Evolutionary conservation across 1,140 invertebrate species (phyloP).

Genomic region (Gonioctena quinquepunctata): DNA sequence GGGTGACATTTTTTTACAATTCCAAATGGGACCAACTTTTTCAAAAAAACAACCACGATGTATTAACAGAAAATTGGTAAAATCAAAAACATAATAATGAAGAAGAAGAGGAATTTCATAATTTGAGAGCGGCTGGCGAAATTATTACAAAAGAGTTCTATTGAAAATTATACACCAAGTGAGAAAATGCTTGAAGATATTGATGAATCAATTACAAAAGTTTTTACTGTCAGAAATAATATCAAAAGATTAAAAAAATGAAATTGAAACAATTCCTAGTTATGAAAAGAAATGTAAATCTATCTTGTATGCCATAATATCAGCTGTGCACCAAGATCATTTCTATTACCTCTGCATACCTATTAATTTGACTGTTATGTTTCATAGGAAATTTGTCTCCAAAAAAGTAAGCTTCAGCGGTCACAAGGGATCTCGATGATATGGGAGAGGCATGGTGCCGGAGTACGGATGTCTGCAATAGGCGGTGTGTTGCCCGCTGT

Average conservation of each 20-base stretch:
- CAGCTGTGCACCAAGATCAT: conserved; percentile 17
- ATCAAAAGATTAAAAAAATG: conserved; percentile 26
- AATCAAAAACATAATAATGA: conserved; percentile 24
- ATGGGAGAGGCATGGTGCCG: too few relatives aligned
- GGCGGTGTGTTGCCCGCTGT: too few relatives aligned
- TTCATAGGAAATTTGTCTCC: conserved; percentile 22
- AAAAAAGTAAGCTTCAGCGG: too few relatives aligned
- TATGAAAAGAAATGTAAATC: conserved; percentile 15
- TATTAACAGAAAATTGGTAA: conserved; percentile 29
- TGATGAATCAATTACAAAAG: conserved; percentile 26
- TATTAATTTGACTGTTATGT: conserved; percentile 24
- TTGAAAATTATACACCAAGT: conserved; percentile 21
- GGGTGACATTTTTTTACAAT: too few relatives aligned
- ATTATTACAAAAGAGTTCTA: conserved; percentile 24
- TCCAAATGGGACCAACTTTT: too few relatives aligned
- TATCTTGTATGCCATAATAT: conserved; percentile 3
- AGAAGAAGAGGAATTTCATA: conserved; percentile 14
- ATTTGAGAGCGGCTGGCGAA: conserved; percentile 25
- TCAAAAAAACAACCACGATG: conserved; percentile 6
- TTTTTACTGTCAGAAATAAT: conserved; percentile 26
- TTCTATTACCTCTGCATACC: conserved; percentile 8
- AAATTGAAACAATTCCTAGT: conserved; percentile 16
- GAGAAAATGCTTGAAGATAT: conserved; percentile 28
- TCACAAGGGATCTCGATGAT: too few relatives aligned
- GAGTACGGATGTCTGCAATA: too few relatives aligned